Conservation (phyloP, 1,140 invertebrate species). For the Lerema accius region DNA sequence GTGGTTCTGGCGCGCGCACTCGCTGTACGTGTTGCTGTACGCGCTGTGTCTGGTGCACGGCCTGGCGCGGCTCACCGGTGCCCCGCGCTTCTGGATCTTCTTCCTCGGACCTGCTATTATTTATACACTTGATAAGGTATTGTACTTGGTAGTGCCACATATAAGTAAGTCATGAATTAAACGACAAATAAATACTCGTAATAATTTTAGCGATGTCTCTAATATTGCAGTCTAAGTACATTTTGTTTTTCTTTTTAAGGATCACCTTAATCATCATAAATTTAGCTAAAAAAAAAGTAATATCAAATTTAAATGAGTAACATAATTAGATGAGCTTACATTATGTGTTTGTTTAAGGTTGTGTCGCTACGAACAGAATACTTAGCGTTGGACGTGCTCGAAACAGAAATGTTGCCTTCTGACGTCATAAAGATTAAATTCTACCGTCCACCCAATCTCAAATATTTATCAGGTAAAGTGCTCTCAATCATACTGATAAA, state of each 20-base stretch:
- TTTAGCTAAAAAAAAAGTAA: too few relatives aligned
- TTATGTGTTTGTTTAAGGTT: conserved; percentile 84
- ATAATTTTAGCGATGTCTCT: too few relatives aligned
- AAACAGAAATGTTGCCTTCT: conserved; percentile 97
- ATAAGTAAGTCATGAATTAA: too few relatives aligned
- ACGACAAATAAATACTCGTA: too few relatives aligned
- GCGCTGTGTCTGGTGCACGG: conserved; percentile 96
- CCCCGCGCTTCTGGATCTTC: conserved; percentile 97
- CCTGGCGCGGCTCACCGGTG: conserved; percentile 95
- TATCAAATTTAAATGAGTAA: too few relatives aligned
- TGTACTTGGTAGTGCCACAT: too few relatives aligned
- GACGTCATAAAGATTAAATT: conserved; percentile 97
- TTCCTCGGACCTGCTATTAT: conserved; percentile 96
- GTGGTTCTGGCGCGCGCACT: conserved; percentile 99
- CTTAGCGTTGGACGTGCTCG: conserved; percentile 96
- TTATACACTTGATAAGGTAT: conserved; percentile 95
- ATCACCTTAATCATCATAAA: too few relatives aligned
- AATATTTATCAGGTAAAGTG: conserved; percentile 91
- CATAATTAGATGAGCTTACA: too few relatives aligned
- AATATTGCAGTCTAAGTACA: too few relatives aligned
- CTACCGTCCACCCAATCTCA: conserved; percentile 97
- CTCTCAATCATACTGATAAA: too few relatives aligned
- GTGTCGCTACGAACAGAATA: conserved; percentile 96
- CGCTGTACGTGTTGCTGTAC: conserved; percentile 95
- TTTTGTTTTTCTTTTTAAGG: too few relatives aligned